Evolutionary conservation across 2,888 invertebrate species (phyloP).

Genomic region (Ennomos quercinarius): DNA sequence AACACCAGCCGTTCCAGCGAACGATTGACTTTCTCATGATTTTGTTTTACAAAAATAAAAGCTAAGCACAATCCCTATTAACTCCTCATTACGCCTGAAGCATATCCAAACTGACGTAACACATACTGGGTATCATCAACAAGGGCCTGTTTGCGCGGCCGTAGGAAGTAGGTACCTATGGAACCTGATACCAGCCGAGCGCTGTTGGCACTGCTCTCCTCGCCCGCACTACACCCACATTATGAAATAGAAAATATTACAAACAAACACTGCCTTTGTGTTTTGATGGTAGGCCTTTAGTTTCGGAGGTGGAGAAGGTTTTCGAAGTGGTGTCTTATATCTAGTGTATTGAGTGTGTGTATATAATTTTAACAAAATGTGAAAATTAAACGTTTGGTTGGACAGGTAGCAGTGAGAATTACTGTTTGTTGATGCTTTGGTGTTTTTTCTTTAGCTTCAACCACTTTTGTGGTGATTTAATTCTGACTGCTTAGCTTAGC

Average conservation of each 20-base stretch:
- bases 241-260: conserved; percentile 47
- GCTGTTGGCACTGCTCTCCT: conserved; percentile 70
- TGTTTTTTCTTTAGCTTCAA: no score
- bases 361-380: no score
- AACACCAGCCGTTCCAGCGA: no score
- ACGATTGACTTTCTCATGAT: no score
- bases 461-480: not conserved
- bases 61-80: no score
- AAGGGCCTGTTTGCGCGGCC: conserved; percentile 48
- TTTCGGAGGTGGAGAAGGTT: conserved; percentile 41
- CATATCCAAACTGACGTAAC: conserved; percentile 23
- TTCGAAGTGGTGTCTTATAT: conserved; percentile 28
- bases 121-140: conserved; percentile 24
- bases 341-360: no score
- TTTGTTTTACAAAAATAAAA: no score
- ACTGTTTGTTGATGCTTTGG: no score
- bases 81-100: not conserved
- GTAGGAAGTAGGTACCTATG: conserved; percentile 24
- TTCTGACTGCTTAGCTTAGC: no score
- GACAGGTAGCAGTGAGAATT: no score
- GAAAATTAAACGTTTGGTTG: no score
- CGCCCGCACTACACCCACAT: conserved; percentile 43
- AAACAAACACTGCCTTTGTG: conserved; percentile 39
- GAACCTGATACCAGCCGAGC: conserved; percentile 63
- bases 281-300: conserved; percentile 36